Evolutionary conservation across 2,113 vertebrate genomes (phyloP).

Genomic region (Piaya cayana): DNA sequence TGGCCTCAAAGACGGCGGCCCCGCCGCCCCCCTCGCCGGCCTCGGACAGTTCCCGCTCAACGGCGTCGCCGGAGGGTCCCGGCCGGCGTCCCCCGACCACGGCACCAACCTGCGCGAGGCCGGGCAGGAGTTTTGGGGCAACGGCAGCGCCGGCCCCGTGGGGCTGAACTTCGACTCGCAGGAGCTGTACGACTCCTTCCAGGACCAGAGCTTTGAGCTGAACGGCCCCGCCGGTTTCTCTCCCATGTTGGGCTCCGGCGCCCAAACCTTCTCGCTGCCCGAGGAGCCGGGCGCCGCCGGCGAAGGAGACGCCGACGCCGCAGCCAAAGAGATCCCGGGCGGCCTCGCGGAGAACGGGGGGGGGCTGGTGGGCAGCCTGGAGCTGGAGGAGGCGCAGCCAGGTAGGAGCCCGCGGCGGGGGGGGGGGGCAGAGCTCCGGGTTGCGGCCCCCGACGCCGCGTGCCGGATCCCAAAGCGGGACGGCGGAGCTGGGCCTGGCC

Average conservation of each 20-base stretch:
- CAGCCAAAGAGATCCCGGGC: constrained; percentile 65
- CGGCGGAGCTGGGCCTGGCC: fast-evolving
- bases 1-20: constrained; percentile 83
- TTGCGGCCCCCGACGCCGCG: fast-evolving
- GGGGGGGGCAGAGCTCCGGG: not conserved
- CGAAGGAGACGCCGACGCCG: not conserved
- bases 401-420: constrained; percentile 17
- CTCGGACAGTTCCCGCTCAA: constrained; percentile 90
- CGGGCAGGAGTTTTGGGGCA: constrained; percentile 87
- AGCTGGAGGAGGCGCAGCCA: constrained; percentile 75
- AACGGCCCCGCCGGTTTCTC: constrained; percentile 76
- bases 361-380: constrained; percentile 75
- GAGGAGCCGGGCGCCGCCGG: constrained; percentile 21
- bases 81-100: constrained; percentile 70
- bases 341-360: constrained; percentile 63
- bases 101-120: constrained; percentile 76
- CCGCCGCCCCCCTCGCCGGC: constrained; percentile 76
- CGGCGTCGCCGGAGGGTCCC: constrained; percentile 74
- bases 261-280: constrained; percentile 68
- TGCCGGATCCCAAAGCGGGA: not conserved
- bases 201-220: constrained; percentile 79
- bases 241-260: constrained; percentile 67
- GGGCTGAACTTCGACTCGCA: constrained; percentile 79
- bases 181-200: constrained; percentile 84
- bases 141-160: constrained; percentile 80